Base-by-base conservation (phyloP, 2,888 invertebrate species). In the Ernsta delagoae region DNA sequence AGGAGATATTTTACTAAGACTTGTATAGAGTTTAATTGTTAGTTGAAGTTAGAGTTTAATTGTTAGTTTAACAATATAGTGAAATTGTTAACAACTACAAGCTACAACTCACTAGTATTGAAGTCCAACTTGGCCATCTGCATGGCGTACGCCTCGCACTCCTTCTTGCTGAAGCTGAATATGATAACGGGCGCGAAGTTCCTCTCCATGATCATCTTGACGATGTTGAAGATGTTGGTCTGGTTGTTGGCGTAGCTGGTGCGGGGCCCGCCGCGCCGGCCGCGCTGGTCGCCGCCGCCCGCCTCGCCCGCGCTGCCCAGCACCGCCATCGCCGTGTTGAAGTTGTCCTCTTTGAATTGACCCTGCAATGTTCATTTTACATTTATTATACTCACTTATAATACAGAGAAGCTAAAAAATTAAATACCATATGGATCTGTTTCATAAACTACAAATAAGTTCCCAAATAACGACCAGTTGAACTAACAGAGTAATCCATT, bases 121-220 rank as follows among this genome's bases (percentile, higher is more conserved):
- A 99, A 98, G 90, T 99, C 99, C 76, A 99, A 90, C 86, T 98
- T 98, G 0, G 99, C 96, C 97, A 99, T 97, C 87, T 98, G 98
- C 95, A 98, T 96, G 0, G 99, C 99, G 85, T 98, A 99, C 0
- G 97, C 91, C 86, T 99, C 99, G 83, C 99, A 99, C 77, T 99
- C 99, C 83, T 99, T 99, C 84, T 99, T 98, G 81, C 99, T 99
- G 88, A 99, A 99, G 83, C 99, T 99, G 94, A 99, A 99, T 69
- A 99, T 98, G 76, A 99, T 99, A 4, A 99, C 99, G 0, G 99
- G 99, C 0, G 99, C 98, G 87, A 99, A 98, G 86, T 98, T 98
- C 34, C 98, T 94, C 83, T 99, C 99, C 98, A 99, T 98, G 53
- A 99, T 98, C 98, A 99, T 99, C 88, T 99, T 98, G 24, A 99